These are phyloP conservation scores for Podargus strigoides DNA, from an alignment of 2,797 vertebrate genomes.

Conservation along the genomic window DNA sequence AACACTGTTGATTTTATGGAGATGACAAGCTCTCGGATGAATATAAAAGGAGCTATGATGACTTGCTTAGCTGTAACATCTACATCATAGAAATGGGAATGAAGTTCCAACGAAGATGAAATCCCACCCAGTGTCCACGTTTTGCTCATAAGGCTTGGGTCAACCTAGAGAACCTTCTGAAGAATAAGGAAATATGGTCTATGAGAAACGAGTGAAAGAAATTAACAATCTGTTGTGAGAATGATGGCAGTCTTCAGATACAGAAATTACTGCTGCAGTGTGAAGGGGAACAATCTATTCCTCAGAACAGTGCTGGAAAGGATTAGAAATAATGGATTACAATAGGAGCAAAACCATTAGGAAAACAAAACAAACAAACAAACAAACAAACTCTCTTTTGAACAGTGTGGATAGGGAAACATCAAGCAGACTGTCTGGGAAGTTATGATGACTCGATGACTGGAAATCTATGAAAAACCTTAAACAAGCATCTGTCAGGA, in stretches of 20 bases:
- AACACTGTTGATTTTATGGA: not conserved
- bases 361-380: not conserved
- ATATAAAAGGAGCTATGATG: not conserved
- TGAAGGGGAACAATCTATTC: not conserved
- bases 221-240: not conserved
- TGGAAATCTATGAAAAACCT: not conserved
- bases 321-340: not conserved
- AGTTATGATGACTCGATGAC: not conserved
- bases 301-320: not conserved
- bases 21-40: not conserved
- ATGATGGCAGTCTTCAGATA: not conserved
- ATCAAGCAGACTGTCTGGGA: not conserved
- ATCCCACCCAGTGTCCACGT: not conserved
- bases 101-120: not conserved
- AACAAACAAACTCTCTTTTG: not conserved
- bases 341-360: not conserved
- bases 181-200: not conserved
- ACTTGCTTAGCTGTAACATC: not conserved
- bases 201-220: not conserved
- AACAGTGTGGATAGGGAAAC: not conserved
- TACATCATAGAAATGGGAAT: not conserved
- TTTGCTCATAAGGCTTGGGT: not conserved
- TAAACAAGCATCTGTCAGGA: slow-evolving; percentile 19
- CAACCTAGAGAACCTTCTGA: not conserved
- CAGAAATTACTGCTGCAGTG: not conserved